Conservation (phyloP, 2,113 vertebrate species). For the Corythornis vintsioides region DNA sequence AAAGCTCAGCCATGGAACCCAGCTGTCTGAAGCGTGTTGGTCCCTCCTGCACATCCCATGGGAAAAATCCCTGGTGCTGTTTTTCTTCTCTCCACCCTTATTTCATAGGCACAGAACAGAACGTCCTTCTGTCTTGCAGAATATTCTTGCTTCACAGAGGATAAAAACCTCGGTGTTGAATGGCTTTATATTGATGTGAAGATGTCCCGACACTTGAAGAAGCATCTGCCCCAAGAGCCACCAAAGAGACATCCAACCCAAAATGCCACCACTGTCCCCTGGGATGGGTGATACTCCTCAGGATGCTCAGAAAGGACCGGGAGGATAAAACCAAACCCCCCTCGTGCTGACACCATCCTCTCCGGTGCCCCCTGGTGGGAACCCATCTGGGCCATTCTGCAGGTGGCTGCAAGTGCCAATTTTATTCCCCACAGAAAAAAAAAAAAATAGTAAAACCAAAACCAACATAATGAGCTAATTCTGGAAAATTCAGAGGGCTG, state of each 20-base stretch:
- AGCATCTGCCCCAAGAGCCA: not conserved
- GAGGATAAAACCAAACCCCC: not conserved
- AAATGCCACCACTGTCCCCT: fast-evolving
- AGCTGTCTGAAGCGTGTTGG: not conserved
- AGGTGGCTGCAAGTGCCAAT: fast-evolving
- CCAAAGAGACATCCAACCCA: not conserved
- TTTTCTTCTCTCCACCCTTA: not conserved
- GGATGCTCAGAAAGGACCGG: not conserved
- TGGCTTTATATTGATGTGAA: not conserved
- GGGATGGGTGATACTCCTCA: fast-evolving
- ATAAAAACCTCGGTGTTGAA: not conserved
- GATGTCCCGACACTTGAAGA: not conserved
- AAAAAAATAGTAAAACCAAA: not conserved
- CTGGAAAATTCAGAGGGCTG: not conserved
- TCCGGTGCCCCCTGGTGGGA: fast-evolving
- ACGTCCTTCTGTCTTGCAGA: not conserved
- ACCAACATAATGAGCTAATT: not conserved
- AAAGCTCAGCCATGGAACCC: not conserved
- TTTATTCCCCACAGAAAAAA: not conserved
- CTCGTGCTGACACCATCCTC: fast-evolving
- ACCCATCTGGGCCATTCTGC: not conserved
- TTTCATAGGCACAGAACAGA: not conserved
- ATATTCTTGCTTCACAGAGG: not conserved
- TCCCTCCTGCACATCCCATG: not conserved
- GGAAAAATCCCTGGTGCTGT: not conserved